Evolutionary conservation across 2,888 invertebrate genomes (phyloP), one percentile per base, ranked within the genome.

Genomic region (Standfussiana lucernea): DNA sequence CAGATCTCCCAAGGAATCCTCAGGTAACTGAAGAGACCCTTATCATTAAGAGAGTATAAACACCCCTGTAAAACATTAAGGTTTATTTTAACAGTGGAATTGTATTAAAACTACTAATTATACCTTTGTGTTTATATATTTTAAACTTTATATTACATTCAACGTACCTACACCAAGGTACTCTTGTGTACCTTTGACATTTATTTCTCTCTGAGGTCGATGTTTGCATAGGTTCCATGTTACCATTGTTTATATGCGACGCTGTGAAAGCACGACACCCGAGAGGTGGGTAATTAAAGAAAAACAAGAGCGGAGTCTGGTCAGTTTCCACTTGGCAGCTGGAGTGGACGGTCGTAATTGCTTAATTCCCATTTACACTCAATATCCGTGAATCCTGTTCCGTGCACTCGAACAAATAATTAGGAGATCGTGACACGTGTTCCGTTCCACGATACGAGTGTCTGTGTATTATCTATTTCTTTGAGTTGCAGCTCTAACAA

Each of bases 331-430:
- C 82, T 75, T 64, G 59, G 56, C 69, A 72, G 35, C 72, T 62
- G 69, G 64, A 84, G 82, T 78, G 75, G 79, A 32, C 61, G 65
- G 42, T 37, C 42, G 47, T 86, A 86, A 86, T 86, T 84, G 61
- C 79, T 76, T 79, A 72, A 84, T 78, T 82, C 82, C 42, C 72
- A 86, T 86, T 82, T 75, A 77, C 85, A 85, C 86, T 80, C 68
- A 77, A 85, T 86, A 86, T 79, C 72, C 40, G 62, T 18, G 72
- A 59, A 70, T 56, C 47, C 70, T 72, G 75, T 61, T 67, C 53
- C 70, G 32, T 68, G 69, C 69, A 71, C 74, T 80, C 45, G 69
- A 62, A 74, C 79, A 81, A 80, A 82, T 82, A 82, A 86, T 72
- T 74, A 72, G 73, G 37, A 59, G 72, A 75, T 65, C 62, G 61